Conservation (phyloP, 1,140 invertebrate genomes). For the Eciton burchellii region DNA sequence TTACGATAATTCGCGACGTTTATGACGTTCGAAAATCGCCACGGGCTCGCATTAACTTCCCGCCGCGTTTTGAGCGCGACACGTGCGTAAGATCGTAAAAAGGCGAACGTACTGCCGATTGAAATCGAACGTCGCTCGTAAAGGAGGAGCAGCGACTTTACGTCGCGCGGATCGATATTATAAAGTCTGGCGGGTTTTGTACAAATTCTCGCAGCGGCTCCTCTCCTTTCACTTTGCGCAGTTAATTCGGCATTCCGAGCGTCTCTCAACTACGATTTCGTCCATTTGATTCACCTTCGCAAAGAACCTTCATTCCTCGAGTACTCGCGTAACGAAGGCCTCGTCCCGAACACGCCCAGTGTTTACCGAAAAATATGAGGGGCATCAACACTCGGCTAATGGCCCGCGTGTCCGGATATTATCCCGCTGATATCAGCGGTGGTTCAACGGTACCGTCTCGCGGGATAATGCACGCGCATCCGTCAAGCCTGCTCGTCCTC, state of each 20-base stretch:
- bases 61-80: background rate
- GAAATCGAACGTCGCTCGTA: constrained; percentile 40
- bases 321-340: no score
- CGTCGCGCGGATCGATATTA: background rate
- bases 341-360: background rate
- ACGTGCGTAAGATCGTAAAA: constrained; percentile 29
- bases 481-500: constrained; percentile 55
- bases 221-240: background rate
- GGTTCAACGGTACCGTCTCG: constrained; percentile 61
- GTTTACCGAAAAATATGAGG: constrained; percentile 12
- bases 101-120: constrained; percentile 22
- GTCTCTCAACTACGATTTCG: background rate
- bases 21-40: constrained; percentile 47
- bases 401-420: constrained; percentile 22
- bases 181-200: constrained; percentile 38
- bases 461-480: constrained; percentile 46
- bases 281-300: no score
- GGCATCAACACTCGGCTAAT: constrained; percentile 18
- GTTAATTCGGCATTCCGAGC: background rate
- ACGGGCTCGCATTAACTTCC: constrained; percentile 29
- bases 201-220: constrained; percentile 1
- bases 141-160: constrained; percentile 12
- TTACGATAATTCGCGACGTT: constrained; percentile 61
- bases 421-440: constrained; percentile 23
- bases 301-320: background rate